Conservation (phyloP, 2,888 invertebrate genomes). For the Athetis lepigone region DNA sequence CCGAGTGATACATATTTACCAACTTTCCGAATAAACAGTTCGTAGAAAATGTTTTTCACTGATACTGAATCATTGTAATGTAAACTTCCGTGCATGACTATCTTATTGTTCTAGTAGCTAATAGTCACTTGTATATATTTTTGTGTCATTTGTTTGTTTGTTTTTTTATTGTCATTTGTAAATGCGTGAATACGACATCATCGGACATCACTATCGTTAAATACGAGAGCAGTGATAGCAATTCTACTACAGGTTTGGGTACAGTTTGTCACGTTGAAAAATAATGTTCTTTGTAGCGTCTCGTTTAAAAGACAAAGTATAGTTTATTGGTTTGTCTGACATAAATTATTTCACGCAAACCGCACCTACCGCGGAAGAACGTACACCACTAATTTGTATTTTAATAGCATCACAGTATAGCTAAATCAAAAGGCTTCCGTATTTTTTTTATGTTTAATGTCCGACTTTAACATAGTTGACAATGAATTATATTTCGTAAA, state of each 20-base stretch:
- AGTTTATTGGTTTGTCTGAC: background rate
- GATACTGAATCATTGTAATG: conserved; percentile 10
- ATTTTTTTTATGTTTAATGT: conserved; percentile 10
- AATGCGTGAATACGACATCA: too few species aligned
- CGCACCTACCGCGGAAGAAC: conserved; percentile 16
- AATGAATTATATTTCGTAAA: conserved; percentile 9
- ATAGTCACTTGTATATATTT: background rate
- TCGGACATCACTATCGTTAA: too few species aligned
- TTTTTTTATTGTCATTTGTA: too few species aligned
- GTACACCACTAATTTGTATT: conserved; percentile 22
- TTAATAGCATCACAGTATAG: conserved; percentile 24
- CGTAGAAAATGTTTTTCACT: conserved; percentile 19
- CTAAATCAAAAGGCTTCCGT: conserved; percentile 43
- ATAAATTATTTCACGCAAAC: background rate
- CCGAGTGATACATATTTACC: conserved; percentile 29
- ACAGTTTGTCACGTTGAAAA: background rate
- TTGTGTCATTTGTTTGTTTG: too few species aligned
- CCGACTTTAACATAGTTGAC: conserved; percentile 5
- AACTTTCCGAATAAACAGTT: conserved; percentile 16
- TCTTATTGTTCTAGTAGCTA: background rate
- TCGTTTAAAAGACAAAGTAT: background rate
- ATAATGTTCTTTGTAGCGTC: background rate
- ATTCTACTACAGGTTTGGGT: background rate
- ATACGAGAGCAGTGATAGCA: background rate
- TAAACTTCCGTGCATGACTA: background rate